Conservation (phyloP, 2,113 vertebrate species). For the Gymnocephalus cernua region DNA sequence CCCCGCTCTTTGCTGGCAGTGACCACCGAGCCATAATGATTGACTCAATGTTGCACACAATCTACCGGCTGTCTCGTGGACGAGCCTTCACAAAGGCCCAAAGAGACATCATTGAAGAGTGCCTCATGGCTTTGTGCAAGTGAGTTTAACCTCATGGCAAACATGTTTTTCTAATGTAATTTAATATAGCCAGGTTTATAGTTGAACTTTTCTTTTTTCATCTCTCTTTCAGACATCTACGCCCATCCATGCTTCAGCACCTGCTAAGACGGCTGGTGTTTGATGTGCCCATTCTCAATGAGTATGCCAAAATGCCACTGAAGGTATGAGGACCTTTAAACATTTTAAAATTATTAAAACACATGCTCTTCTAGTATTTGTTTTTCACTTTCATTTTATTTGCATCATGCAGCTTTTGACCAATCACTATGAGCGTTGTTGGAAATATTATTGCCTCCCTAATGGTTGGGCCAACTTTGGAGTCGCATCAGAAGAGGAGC, state of each 20-base stretch:
- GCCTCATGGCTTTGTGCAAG: constrained; percentile 96
- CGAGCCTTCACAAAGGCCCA: constrained; percentile 96
- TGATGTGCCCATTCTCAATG: constrained; percentile 94
- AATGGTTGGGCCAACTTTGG: constrained; percentile 96
- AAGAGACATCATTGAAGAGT: constrained; percentile 94
- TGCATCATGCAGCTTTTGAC: constrained; percentile 87
- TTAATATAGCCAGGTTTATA: background rate
- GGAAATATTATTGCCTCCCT: constrained; percentile 96
- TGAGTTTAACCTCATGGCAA: constrained; percentile 51
- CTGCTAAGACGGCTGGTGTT: constrained; percentile 92
- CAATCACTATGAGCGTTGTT: constrained; percentile 96
- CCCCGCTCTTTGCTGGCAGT: constrained; percentile 92
- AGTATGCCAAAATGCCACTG: constrained; percentile 94
- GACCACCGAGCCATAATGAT: constrained; percentile 97
- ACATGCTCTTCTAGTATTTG: background rate
- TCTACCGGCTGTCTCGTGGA: constrained; percentile 95
- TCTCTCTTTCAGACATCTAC: constrained; percentile 85
- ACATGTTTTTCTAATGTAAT: background rate
- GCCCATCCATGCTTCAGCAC: constrained; percentile 95
- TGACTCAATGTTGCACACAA: constrained; percentile 97
- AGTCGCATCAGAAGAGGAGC: constrained; percentile 93
- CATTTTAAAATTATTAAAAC: background rate
- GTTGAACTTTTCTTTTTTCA: background rate
- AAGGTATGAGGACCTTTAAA: constrained; percentile 82
- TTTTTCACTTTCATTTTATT: background rate